Evolutionary conservation across 1,140 invertebrate genomes (phyloP).

Genomic region (Drosophila obscura): DNA sequence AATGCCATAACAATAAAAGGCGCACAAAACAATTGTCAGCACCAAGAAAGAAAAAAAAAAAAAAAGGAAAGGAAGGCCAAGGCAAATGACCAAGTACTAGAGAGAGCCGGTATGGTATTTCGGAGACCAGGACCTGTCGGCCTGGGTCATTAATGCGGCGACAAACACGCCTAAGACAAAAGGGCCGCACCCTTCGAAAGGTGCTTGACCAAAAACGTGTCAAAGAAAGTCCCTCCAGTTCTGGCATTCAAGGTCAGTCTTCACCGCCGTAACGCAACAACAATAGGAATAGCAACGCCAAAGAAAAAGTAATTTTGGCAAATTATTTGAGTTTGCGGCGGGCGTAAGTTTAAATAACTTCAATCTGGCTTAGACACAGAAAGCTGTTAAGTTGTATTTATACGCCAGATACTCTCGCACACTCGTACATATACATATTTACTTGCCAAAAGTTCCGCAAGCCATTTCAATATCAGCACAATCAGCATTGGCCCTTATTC

Average conservation of each 20-base stretch:
- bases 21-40: constrained; percentile 69
- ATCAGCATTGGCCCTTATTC: constrained; percentile 19
- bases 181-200: constrained; percentile 53
- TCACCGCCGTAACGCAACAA: constrained; percentile 1
- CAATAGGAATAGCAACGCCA: constrained; percentile 4
- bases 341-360: constrained; percentile 78
- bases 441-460: constrained; percentile 59
- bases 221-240: constrained; percentile 43
- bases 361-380: constrained; percentile 59
- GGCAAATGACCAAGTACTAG: constrained; percentile 54
- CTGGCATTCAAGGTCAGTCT: constrained; percentile 48
- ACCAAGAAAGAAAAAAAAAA: too few relatives aligned
- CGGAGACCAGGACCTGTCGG: constrained; percentile 30
- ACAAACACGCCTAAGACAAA: constrained; percentile 61
- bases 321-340: constrained; percentile 79
- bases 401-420: constrained; percentile 2
- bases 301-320: constrained; percentile 77
- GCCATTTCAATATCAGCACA: constrained; percentile 70
- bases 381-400: constrained; percentile 59
- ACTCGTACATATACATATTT: constrained; percentile 16
- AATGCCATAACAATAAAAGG: constrained; percentile 77
- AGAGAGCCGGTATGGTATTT: background rate
- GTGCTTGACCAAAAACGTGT: constrained; percentile 76
- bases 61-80: background rate
- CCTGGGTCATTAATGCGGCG: constrained; percentile 66